Conservation (phyloP, 2,888 invertebrate species). For the Drosophila koepferae region DNA sequence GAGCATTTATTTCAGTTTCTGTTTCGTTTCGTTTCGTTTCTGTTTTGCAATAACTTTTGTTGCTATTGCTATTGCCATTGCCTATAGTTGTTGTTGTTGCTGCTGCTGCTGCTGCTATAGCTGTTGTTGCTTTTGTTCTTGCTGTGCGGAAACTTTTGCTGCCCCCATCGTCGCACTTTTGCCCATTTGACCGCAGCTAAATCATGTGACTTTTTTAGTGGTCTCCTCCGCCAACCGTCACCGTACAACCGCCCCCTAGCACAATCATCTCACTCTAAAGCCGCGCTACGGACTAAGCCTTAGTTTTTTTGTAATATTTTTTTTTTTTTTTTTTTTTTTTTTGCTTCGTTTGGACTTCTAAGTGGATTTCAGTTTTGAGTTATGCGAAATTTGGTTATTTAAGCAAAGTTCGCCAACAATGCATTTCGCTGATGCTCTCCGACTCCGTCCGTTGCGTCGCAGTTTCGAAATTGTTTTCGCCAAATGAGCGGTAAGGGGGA, state of each 20-base stretch:
- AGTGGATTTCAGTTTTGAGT: slow-evolving; percentile 65
- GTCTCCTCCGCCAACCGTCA: slow-evolving; percentile 33
- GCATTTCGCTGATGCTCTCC: slow-evolving; percentile 65
- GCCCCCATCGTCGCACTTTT: slow-evolving; percentile 51
- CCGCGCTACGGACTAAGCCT: slow-evolving; percentile 18
- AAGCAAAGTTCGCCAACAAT: slow-evolving; percentile 67
- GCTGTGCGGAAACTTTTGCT: slow-evolving; percentile 69
- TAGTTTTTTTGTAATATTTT: not conserved
- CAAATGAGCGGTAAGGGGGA: slow-evolving; percentile 23
- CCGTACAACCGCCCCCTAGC: not conserved
- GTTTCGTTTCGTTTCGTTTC: slow-evolving; percentile 54
- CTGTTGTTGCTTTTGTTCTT: slow-evolving; percentile 51
- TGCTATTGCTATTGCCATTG: slow-evolving; percentile 15
- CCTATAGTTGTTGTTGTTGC: slow-evolving; percentile 22
- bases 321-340: slow-evolving; percentile 17
- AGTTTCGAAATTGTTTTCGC: slow-evolving; percentile 42
- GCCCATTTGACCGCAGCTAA: slow-evolving; percentile 71
- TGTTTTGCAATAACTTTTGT: slow-evolving; percentile 67
- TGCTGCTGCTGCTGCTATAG: slow-evolving; percentile 16
- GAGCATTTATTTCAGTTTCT: slow-evolving; percentile 57
- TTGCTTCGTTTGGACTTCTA: slow-evolving; percentile 39
- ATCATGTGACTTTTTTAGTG: slow-evolving; percentile 76
- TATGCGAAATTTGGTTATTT: slow-evolving; percentile 76
- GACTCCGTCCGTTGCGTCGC: slow-evolving; percentile 52
- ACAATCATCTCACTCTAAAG: slow-evolving; percentile 1